Conservation (phyloP, 1,140 invertebrate genomes). For the Homarus americanus region DNA sequence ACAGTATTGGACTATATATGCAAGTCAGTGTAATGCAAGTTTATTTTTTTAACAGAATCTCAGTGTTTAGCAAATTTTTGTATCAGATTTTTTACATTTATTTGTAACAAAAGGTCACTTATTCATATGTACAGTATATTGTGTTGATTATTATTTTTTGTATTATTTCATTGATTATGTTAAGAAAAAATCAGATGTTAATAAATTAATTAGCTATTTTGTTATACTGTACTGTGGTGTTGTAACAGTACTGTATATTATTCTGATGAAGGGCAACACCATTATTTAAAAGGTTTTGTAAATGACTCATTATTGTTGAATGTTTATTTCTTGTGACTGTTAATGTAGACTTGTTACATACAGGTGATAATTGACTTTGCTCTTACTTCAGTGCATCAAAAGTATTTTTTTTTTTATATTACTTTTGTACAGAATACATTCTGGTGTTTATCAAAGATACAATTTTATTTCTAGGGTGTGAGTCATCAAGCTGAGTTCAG, state of each 20-base stretch:
- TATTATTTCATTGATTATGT: background rate
- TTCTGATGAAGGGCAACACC: background rate
- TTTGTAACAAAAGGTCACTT: background rate
- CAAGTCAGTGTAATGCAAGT: background rate
- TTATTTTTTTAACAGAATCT: conserved; percentile 1
- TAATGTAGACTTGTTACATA: background rate
- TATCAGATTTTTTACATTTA: background rate
- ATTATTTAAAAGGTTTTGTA: background rate
- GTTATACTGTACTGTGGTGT: background rate
- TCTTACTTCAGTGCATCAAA: background rate
- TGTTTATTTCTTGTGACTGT: conserved; percentile 11
- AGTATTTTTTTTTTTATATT: background rate
- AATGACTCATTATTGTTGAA: background rate
- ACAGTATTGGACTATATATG: too few species aligned
- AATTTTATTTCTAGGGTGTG: background rate
- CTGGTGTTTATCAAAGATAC: background rate
- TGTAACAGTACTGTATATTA: background rate
- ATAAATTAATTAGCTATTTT: background rate
- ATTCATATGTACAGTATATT: background rate
- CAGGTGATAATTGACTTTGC: background rate
- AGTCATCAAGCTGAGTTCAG: background rate
- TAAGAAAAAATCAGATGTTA: background rate
- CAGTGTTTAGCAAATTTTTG: background rate
- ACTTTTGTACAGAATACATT: background rate
- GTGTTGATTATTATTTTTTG: background rate